Base-by-base conservation (phyloP, 1,140 invertebrate species). In the Nasonia vitripennis region DNA sequence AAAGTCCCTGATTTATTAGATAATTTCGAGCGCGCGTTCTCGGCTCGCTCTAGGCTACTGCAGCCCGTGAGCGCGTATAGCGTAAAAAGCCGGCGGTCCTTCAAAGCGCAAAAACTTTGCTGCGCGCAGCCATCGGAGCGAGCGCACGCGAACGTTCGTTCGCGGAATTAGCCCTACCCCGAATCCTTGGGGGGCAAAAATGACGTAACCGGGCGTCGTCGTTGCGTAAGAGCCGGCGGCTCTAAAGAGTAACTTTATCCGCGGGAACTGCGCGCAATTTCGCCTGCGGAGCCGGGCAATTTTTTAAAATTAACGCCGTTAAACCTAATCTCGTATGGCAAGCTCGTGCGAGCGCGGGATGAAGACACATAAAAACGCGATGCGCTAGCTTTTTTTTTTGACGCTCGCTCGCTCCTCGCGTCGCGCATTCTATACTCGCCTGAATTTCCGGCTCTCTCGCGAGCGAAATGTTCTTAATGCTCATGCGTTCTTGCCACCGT, bases 251-350 rank as follows among this genome's bases (percentile, higher is more conserved):
- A 87, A 88, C 84, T 89, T 90, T 86, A 88, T 86, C 85, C 86
- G 37, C n/a, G 23, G 81, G 81, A 90, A 86, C 88, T 86, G 83
- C 77, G 87, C 89, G 87, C 89, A 88, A 90, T 90, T 90, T 89
- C 84, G 86, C 17, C 74, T 6, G 55, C 55, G 55, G 74, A 45
- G 31, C 20, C 70, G 62, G 88, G 89, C 89, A 89, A 89, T 92
- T 91, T 92, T 92, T 91, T 90, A 89, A 92, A 92, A 91, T 92
- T 92, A 92, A 91, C 89, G 88, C 88, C 89, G 90, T 92, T 92
- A 91, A 90, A 91, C 89, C 89, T 92, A 91, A 92, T 92, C 91
- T 91, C 82, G 88, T 20, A 67, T 62, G 31, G 34, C 67, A 31
- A 48, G 84, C 86, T 55, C 48, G 67, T 2, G 14, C 20, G 23